Evolutionary conservation across 2,888 invertebrate species (phyloP), one percentile per base, ranked within the genome.

Genomic region (Mechanitis messenoides): DNA sequence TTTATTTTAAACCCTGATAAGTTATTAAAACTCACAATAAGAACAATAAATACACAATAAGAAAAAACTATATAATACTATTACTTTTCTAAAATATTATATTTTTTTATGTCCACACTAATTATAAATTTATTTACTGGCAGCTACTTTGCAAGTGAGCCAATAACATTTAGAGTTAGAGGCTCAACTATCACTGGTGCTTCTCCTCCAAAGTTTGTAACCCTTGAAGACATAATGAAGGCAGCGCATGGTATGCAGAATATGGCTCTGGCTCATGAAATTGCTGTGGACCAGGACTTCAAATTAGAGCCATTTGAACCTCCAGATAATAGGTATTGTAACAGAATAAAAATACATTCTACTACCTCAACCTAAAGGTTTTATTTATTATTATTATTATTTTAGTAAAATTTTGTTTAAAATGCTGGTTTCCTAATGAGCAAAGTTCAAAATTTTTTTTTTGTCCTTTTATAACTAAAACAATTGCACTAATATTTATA

Each of bases 261-360:
- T 73, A 98, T 99, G 97, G 95, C 96, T 4, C 84, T 99, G 47
- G 98, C 97, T 0, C 99, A 99, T 87, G 98, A 99, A 84, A 98
- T 99, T 69, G 98, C 97, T 2, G 94, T 99, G 3, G 96, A 98
- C 81, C 94, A 95, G 65, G 95, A 98, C 78, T 99, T 98, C 74
- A 94, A 95, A 76, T 81, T 98, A 72, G 93, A 96, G 76, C 94
- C 95, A 61, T 92, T 94, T 74, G 94, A 95, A 69, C 94, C 95
- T 7, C 94, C 95, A 71, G 93, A 94, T 74, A 93, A 94, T 73
- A 94, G 94, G 94, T 94, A 60, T 59, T 33, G 31, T 42, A 42
- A 9, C 9, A 5, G 3, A 9, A 42, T 42, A 42, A 9, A 42
- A 9, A 2, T 9, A 9, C 11, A 12, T 28, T n/a, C 57, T 20